Evolutionary conservation across 2,888 invertebrate species (phyloP).

Genomic region (Hyalella azteca): DNA sequence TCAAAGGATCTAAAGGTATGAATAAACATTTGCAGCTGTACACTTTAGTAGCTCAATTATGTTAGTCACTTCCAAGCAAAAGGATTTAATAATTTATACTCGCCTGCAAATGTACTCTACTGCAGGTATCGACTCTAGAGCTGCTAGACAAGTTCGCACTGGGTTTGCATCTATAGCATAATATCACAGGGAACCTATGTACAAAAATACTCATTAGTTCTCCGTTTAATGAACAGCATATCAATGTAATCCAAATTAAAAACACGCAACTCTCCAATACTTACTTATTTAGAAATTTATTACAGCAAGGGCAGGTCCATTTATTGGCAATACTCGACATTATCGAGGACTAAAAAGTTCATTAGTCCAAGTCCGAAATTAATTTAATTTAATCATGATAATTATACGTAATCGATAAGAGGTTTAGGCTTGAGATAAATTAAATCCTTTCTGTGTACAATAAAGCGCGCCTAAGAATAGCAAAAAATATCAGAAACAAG

Average conservation of each 20-base stretch:
- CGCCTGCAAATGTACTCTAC: not conserved
- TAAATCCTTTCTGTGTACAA: too few relatives aligned
- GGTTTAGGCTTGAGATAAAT: too few relatives aligned
- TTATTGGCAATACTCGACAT: not conserved
- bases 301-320: too few relatives aligned
- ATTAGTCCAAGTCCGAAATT: not conserved
- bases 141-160: not conserved
- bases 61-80: not conserved
- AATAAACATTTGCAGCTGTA: too few relatives aligned
- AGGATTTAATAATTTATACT: not conserved
- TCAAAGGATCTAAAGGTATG: not conserved
- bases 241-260: not conserved
- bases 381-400: not conserved
- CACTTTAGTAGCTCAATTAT: too few relatives aligned
- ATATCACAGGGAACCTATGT: conserved; percentile 34
- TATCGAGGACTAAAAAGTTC: not conserved
- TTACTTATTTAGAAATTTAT: not conserved
- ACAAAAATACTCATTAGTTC: conserved; percentile 16
- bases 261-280: too few relatives aligned
- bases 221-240: not conserved
- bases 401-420: too few relatives aligned
- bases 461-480: not conserved
- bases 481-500: not conserved
- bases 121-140: not conserved
- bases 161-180: conserved; percentile 5